Conservation (phyloP, 64 coral and sea anemone genomes). For the Stichodactyla helianthus region DNA sequence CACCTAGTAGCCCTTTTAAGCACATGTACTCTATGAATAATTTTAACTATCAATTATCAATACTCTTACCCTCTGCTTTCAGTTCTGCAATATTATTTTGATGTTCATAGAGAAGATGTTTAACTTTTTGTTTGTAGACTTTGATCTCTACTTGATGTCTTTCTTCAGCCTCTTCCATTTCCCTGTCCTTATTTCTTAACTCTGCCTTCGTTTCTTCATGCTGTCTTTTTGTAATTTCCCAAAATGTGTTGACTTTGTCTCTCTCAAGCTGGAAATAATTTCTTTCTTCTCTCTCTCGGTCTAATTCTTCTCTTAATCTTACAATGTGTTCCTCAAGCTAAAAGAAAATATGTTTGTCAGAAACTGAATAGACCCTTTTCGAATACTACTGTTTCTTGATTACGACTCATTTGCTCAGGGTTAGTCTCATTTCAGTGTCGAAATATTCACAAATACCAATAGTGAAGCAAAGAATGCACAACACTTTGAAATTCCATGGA, state of each 20-base stretch:
- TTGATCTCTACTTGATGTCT: slow-evolving; percentile 99
- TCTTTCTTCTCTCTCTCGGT: slow-evolving; percentile 91
- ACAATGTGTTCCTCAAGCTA: slow-evolving; percentile 94
- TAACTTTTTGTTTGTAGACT: slow-evolving; percentile 99
- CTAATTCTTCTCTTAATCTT: slow-evolving; percentile 83
- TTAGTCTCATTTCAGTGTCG: no score
- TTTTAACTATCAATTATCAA: background rate
- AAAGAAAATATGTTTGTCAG: background rate
- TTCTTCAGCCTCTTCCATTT: slow-evolving; percentile 99
- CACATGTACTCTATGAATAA: no score
- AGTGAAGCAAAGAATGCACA: no score
- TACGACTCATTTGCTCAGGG: no score
- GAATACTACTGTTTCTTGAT: no score
- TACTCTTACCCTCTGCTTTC: slow-evolving; percentile 87
- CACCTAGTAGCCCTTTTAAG: no score
- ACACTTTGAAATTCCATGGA: no score
- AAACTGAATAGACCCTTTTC: no score
- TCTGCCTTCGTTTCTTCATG: slow-evolving; percentile 95
- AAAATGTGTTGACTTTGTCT: slow-evolving; percentile 98
- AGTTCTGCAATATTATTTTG: slow-evolving; percentile 99
- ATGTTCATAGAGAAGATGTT: slow-evolving; percentile 96
- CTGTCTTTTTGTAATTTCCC: slow-evolving; percentile 97
- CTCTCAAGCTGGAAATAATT: slow-evolving; percentile 97
- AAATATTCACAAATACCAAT: no score
- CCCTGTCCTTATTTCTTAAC: slow-evolving; percentile 88